These are phyloP conservation scores for Carapus acus DNA, from an alignment of 2,797 vertebrate genomes.

Conservation along the genomic window DNA sequence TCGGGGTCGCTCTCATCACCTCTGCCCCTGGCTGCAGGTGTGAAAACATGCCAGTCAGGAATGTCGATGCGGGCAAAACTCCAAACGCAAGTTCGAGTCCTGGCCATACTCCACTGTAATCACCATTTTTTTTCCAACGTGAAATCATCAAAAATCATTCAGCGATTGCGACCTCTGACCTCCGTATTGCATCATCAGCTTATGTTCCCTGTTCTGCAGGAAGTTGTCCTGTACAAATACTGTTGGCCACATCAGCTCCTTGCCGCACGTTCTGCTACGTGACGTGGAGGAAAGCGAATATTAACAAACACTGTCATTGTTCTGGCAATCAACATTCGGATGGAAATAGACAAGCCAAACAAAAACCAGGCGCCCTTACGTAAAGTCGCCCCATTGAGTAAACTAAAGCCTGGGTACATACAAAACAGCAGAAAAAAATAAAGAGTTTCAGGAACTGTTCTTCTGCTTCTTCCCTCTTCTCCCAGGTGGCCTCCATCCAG, in stretches of 20 bases:
- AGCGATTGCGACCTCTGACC: too few relatives aligned
- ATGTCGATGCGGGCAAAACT: not conserved
- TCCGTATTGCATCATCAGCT: not conserved
- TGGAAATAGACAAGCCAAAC: conserved; percentile 17
- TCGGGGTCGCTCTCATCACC: not conserved
- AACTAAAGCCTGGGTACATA: too few relatives aligned
- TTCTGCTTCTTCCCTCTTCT: too few relatives aligned
- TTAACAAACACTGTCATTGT: conserved; percentile 14
- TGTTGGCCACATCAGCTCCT: not conserved
- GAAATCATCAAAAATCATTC: too few relatives aligned
- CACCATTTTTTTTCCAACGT: not conserved
- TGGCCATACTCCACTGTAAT: not conserved
- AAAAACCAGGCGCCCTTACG: conserved; percentile 12
- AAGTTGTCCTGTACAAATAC: conserved; percentile 9
- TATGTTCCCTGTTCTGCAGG: not conserved
- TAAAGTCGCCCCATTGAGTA: conserved; percentile 8
- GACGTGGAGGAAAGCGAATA: conserved; percentile 13
- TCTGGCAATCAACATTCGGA: conserved; percentile 5
- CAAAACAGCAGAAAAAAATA: too few relatives aligned
- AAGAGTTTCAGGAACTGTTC: too few relatives aligned
- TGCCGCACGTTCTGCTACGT: not conserved
- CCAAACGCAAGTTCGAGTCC: not conserved
- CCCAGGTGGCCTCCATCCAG: conserved; percentile 67
- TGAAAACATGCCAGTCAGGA: not conserved
- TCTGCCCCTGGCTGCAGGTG: not conserved